Evolutionary conservation across 1,140 invertebrate species (phyloP).

Genomic region (Sipha flava): DNA sequence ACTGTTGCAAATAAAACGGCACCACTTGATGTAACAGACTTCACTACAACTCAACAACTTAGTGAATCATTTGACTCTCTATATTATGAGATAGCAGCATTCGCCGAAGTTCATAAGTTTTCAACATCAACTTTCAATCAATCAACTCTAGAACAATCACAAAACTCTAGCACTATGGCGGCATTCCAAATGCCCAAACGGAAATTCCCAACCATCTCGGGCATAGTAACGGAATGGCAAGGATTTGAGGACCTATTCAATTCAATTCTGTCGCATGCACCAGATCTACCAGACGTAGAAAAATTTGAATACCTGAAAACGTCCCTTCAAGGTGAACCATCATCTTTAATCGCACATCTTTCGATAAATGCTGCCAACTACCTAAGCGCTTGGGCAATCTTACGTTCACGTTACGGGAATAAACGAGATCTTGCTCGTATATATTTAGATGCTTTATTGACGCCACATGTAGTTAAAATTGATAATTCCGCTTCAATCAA

Average conservation of each 20-base stretch:
- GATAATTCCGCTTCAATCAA: not conserved
- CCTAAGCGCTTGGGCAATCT: not conserved
- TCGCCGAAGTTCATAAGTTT: too few relatives aligned
- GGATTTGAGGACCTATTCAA: not conserved
- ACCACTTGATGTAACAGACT: too few relatives aligned
- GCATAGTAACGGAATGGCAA: too few relatives aligned
- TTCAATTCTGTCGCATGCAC: not conserved
- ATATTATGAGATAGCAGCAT: too few relatives aligned
- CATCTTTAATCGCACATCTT: not conserved
- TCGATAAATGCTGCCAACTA: not conserved
- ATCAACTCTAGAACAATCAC: too few relatives aligned
- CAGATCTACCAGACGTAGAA: not conserved
- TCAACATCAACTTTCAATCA: too few relatives aligned
- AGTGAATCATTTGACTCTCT: too few relatives aligned
- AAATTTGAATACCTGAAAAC: not conserved
- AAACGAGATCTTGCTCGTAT: not conserved
- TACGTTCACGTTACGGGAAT: not conserved
- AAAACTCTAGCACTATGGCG: too few relatives aligned
- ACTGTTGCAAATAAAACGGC: too few relatives aligned
- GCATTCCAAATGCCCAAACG: too few relatives aligned
- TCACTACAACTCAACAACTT: too few relatives aligned
- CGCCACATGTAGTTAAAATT: not conserved
- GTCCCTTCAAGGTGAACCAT: not conserved
- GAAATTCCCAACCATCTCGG: too few relatives aligned
- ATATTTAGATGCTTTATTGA: not conserved